Evolutionary conservation across 2,113 vertebrate species (phyloP).

Genomic region (Talpa occidentalis): DNA sequence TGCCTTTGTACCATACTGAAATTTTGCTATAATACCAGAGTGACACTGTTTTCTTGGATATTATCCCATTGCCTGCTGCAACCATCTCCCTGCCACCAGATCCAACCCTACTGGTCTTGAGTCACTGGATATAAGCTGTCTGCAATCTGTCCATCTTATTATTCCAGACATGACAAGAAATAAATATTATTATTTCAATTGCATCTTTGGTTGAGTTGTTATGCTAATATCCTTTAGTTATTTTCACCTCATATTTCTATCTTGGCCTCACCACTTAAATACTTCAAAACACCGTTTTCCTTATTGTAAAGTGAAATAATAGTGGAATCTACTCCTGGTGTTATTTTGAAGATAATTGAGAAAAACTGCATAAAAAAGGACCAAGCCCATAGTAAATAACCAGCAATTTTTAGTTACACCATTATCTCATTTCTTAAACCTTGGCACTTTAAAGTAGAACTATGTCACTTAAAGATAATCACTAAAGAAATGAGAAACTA

Average conservation of each 20-base stretch:
- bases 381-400: background rate
- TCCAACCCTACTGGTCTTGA: background rate
- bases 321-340: background rate
- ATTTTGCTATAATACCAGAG: background rate
- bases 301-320: conserved; percentile 11
- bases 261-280: background rate
- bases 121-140: background rate
- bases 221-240: background rate
- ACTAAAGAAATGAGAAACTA: background rate
- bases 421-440: background rate
- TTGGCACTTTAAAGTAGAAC: background rate
- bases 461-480: background rate
- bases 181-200: background rate
- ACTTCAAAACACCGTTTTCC: background rate
- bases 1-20: background rate
- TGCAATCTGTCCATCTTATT: conserved; percentile 28
- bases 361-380: background rate
- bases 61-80: background rate
- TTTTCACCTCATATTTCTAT: background rate
- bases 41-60: background rate
- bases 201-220: background rate
- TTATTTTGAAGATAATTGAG: background rate
- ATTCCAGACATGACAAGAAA: background rate
- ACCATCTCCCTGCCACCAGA: background rate
- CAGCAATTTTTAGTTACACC: background rate